Evolutionary conservation across 2,888 invertebrate species (phyloP), one percentile per base, ranked within the genome.

Genomic region (Chalcis sispes): DNA sequence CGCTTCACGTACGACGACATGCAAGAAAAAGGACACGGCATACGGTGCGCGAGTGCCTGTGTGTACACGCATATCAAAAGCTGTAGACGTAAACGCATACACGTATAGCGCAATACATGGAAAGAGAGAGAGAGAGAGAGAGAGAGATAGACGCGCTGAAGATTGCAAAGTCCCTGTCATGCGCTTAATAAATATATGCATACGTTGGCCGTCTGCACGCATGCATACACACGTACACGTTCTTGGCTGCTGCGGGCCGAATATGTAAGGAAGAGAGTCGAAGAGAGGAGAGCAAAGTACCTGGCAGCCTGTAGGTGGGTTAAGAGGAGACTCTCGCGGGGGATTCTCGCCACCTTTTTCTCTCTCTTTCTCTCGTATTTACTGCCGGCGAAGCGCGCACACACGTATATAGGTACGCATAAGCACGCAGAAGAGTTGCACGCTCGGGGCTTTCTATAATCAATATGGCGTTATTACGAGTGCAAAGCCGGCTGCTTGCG

Each of bases 121-220:
- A 42, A 42, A 32, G 32, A 2, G n/a, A n/a, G n/a, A n/a, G n/a
- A n/a, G n/a, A n/a, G n/a, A n/a, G n/a, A n/a, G n/a, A n/a, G n/a
- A n/a, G n/a, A n/a, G n/a, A n/a, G 18, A 29, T 13, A 4, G 42
- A 46, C 23, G 52, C 54, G 52, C 50, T 15, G 25, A 52, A 56
- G 62, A 52, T 61, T 50, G 69, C 58, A 50, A 46, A 64, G 62
- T 64, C 64, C 27, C 58, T 65, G 72, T 67, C 73, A 62, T 13
- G 66, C 40, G 36, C 29, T 70, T 75, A 70, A 75, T 70, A 70
- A 75, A 70, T 71, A n/a, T n/a, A 71, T 75, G 65, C 70, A 65
- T 59, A 27, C 25, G 65, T 42, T 23, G 13, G 32, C 58, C 4
- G n/a, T n/a, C n/a, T n/a, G 20, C 18, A 27, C 15, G 23, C n/a